phyloP scores from a whole-genome alignment of 2,113 vertebrate genomes.

The Myotis yumanensis region DNA sequence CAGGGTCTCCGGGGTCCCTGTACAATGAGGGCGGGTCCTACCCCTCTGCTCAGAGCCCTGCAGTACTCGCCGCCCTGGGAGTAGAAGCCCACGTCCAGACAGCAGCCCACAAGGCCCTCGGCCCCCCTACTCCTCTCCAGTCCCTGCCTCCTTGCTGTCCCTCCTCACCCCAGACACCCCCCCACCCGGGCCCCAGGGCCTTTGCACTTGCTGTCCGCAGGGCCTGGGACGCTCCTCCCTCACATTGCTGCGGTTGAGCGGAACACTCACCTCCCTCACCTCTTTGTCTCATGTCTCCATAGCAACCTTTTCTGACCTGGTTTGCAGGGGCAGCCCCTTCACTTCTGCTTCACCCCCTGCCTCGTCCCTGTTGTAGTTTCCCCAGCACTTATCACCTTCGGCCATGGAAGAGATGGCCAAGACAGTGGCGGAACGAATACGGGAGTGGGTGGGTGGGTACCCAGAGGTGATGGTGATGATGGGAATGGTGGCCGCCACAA shows the following conservation, averaged over 20 bases:
- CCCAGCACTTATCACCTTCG: background rate
- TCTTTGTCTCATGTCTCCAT: background rate
- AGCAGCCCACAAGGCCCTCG: fast-evolving
- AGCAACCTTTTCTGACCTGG: background rate
- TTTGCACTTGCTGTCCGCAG: background rate
- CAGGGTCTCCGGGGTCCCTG: too few relatives aligned
- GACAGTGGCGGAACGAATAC: background rate
- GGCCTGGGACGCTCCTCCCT: background rate
- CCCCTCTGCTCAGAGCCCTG: background rate
- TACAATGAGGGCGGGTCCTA: fast-evolving
- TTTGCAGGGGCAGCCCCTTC: background rate
- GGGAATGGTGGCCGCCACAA: too few relatives aligned
- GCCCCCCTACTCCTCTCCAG: background rate
- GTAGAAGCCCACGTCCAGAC: background rate
- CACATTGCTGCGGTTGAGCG: background rate
- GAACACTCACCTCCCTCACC: background rate
- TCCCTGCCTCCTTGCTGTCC: background rate
- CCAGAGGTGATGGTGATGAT: background rate
- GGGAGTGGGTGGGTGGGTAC: background rate
- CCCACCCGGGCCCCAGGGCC: background rate
- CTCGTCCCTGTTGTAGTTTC: background rate
- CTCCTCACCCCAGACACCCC: background rate
- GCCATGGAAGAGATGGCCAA: background rate
- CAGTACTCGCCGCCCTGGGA: fast-evolving
- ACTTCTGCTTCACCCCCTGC: background rate